These are phyloP conservation scores for Mesitornis unicolor DNA, from an alignment of 2,113 vertebrate species.

Conservation along the genomic window DNA sequence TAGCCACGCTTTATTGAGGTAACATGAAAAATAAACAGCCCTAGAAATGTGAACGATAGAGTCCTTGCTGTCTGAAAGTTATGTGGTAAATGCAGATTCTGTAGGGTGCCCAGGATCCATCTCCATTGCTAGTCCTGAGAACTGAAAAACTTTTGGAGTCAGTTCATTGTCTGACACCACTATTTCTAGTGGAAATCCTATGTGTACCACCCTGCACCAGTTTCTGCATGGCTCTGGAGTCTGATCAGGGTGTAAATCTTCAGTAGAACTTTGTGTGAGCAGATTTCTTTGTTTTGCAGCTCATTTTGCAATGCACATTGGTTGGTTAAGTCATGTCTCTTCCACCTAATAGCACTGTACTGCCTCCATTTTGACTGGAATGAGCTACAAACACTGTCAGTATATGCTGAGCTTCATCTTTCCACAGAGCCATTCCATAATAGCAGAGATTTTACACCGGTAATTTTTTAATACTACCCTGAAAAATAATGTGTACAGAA, in stretches of 20 bases:
- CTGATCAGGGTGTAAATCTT: neutral
- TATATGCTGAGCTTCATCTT: neutral
- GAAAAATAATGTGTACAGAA: neutral
- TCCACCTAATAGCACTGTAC: neutral
- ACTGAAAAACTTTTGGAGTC: neutral
- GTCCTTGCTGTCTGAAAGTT: neutral
- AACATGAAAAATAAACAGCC: neutral
- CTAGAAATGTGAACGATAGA: neutral
- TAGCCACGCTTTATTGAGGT: neutral
- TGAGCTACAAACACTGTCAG: neutral
- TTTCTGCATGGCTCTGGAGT: neutral
- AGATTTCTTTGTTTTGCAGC: neutral
- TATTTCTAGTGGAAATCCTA: no score
- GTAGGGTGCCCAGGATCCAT: neutral
- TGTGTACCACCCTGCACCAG: accelerated
- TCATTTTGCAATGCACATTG: neutral
- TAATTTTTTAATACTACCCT: neutral
- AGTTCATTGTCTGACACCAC: neutral
- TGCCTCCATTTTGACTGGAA: neutral
- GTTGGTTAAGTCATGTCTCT: neutral
- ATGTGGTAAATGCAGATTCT: neutral
- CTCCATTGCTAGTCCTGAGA: neutral
- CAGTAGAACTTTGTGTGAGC: neutral
- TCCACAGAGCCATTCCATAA: neutral
- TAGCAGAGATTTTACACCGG: neutral